Evolutionary conservation across 2,113 vertebrate species (phyloP), one percentile per base, ranked within the genome.

Genomic region (Erythrocercus mccallii): DNA sequence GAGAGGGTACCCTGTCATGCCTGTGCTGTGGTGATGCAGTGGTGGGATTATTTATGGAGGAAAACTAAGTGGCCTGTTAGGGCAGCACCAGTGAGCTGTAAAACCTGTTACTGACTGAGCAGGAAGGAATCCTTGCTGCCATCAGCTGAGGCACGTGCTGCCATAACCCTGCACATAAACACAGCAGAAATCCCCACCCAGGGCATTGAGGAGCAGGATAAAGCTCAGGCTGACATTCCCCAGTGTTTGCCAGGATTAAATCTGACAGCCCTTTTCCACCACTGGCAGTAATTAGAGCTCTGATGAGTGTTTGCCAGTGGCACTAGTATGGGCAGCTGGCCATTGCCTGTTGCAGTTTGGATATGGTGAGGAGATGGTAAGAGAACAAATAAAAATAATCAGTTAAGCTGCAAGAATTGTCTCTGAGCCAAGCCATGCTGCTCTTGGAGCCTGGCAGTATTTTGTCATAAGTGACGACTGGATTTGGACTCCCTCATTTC

Each of bases 11-110:
- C 9, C 17, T 65, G 40, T 57, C 27, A 37, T 79, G 31, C 18
- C 50, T 0, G 0, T 7, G 3, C 48, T 28, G 44, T n/a, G 53
- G 31, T 6, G 42, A 25, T 27, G 42, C 38, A 35, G n/a, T 4
- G 24, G 16, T 61, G 44, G 62, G 15, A 50, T 22, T n/a, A 23
- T 69, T 83, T 56, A 31, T 31, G 53, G 57, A 42, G 30, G 24
- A 20, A 45, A 68, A 3, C 6, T 2, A 9, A 25, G 15, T 28
- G 54, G 33, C 11, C 50, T 84, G 28, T 72, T 71, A 15, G 35
- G 27, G 30, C 70, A 64, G 60, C 53, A 68, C 5, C 61, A 60
- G 15, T 31, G 65, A n/a, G n/a, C 76, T 66, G 47, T 35, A 45
- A 31, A 56, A 57, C 21, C 54, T 65, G 11, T 23, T 22, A 4